A percentile compares a stretch with the other conserved stretches of the same genome.
Conservation (phyloP, 2,888 invertebrate species). For the Meghimatium bilineatum region DNA sequence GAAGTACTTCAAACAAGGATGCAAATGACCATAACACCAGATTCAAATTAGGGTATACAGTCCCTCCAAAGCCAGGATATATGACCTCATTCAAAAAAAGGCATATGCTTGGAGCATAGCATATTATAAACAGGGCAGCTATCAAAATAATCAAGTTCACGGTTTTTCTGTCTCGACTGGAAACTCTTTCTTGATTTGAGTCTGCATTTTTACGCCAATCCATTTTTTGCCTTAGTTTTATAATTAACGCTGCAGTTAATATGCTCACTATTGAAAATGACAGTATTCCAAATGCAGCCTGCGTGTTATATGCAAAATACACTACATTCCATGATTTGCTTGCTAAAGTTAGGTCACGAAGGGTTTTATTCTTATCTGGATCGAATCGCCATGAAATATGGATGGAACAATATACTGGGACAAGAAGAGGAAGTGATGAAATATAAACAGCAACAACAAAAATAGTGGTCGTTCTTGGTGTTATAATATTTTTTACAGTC, state of each 20-base stretch:
- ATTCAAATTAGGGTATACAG: neutral
- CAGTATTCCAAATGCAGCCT: neutral
- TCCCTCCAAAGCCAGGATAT: neutral
- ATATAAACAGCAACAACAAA: neutral
- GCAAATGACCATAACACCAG: neutral
- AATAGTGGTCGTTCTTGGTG: neutral
- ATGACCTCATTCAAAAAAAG: neutral
- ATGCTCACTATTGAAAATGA: neutral
- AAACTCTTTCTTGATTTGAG: neutral
- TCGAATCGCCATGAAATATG: neutral
- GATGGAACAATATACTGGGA: neutral
- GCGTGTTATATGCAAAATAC: no score
- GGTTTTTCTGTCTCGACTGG: neutral
- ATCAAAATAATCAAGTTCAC: neutral
- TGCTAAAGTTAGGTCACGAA: neutral
- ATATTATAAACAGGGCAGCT: neutral
- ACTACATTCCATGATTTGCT: neutral
- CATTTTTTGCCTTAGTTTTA: neutral
- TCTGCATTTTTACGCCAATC: neutral
- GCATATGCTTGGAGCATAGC: neutral
- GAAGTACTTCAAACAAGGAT: neutral
- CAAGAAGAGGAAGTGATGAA: neutral
- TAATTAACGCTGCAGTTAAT: neutral
- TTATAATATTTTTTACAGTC: neutral
- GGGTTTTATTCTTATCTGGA: neutral